phyloP scores from a whole-genome alignment of 2,888 invertebrate genomes.

The Lithophane socia region DNA sequence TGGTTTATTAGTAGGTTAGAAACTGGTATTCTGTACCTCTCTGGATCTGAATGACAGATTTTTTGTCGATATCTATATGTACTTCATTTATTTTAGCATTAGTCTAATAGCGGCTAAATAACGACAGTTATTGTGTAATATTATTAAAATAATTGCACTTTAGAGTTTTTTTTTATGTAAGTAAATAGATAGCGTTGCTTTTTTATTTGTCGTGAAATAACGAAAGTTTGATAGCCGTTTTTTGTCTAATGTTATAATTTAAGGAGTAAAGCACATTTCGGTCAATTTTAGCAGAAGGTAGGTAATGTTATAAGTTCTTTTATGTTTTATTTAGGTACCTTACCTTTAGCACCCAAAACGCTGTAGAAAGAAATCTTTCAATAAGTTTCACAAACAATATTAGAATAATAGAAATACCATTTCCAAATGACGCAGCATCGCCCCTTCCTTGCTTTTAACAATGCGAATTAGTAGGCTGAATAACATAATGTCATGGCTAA shows the following conservation, averaged over 20 bases:
- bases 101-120: too few relatives aligned
- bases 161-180: too few relatives aligned
- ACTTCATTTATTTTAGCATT: too few relatives aligned
- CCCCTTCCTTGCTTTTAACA: constrained; percentile 1
- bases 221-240: too few relatives aligned
- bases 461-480: constrained; percentile 34
- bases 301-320: background rate
- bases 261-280: too few relatives aligned
- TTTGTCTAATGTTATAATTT: too few relatives aligned
- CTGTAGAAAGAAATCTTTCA: background rate
- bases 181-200: too few relatives aligned
- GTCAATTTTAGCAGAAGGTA: background rate
- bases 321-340: too few relatives aligned
- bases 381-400: background rate
- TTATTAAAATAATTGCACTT: too few relatives aligned
- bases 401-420: background rate
- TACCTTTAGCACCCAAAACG: background rate
- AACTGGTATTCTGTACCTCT: background rate
- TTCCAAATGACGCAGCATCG: background rate
- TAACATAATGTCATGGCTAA: constrained; percentile 34
- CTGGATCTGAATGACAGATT: background rate
- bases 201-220: too few relatives aligned
- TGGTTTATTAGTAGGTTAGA: too few relatives aligned
- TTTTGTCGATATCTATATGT: background rate
- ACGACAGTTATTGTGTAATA: too few relatives aligned